Evolutionary conservation across 2,113 vertebrate genomes (phyloP).

Genomic region (Rhabdomys dilectus): DNA sequence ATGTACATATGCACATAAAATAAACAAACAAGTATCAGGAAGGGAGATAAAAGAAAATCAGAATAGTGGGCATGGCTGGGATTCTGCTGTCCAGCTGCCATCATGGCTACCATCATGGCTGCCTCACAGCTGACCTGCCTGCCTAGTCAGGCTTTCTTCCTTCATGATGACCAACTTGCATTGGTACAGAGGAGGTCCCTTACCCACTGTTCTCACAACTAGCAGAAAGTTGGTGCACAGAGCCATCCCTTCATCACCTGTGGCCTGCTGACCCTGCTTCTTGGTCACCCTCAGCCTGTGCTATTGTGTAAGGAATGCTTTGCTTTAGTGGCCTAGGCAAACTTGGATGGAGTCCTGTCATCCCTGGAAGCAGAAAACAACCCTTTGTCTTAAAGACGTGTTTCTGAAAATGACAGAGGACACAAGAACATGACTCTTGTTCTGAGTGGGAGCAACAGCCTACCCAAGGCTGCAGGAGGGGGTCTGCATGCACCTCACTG

Average conservation of each 20-base stretch:
- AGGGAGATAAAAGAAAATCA: neutral
- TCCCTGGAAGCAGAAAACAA: neutral
- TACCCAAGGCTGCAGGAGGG: neutral
- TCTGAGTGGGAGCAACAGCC: neutral
- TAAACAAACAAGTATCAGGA: neutral
- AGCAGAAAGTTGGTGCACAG: neutral
- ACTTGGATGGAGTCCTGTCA: neutral
- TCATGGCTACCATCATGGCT: accelerated
- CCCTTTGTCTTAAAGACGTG: neutral
- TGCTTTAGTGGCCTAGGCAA: neutral
- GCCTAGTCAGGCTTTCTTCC: neutral
- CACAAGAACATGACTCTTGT: accelerated
- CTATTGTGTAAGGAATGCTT: neutral
- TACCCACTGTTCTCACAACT: neutral
- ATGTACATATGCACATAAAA: neutral
- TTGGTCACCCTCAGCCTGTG: neutral
- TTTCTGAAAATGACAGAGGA: neutral
- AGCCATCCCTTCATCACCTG: neutral
- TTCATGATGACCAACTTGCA: neutral
- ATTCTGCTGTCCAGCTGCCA: neutral
- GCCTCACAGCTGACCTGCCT: neutral
- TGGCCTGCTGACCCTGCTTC: neutral
- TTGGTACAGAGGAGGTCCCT: neutral
- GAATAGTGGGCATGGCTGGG: neutral
- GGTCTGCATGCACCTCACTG: no score